Conservation (phyloP, 2,888 invertebrate species). For the Pycnomerus fuliginosus region DNA sequence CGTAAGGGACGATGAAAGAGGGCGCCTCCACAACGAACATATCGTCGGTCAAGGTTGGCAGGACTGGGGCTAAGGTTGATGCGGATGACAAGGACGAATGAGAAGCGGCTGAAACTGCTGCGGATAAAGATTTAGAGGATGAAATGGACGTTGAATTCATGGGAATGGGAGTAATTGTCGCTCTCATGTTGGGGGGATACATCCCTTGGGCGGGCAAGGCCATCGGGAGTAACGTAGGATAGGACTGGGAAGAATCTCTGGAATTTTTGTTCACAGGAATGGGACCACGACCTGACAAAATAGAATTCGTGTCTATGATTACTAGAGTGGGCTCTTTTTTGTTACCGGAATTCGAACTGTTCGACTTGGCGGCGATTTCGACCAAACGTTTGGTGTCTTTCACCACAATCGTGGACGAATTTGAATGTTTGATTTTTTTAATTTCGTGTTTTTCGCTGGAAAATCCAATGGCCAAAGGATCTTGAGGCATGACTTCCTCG, state of each 20-base stretch:
- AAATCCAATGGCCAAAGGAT: conserved; percentile 60
- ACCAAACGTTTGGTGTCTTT: conserved; percentile 71
- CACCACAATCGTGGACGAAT: conserved; percentile 56
- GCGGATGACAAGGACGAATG: not conserved
- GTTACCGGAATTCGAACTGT: conserved; percentile 49
- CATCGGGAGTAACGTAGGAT: conserved; percentile 54
- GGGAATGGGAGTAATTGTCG: conserved; percentile 59
- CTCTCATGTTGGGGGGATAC: conserved; percentile 63
- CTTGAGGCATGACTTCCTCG: conserved; percentile 63
- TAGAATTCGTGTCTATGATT: conserved; percentile 77
- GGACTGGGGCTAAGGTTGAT: conserved; percentile 57
- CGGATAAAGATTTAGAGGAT: conserved; percentile 31
- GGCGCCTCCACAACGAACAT: conserved; percentile 93
- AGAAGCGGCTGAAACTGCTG: conserved; percentile 37
- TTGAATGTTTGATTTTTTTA: conserved; percentile 9
- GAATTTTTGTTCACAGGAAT: conserved; percentile 50
- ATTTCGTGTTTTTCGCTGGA: conserved; percentile 32
- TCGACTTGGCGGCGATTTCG: conserved; percentile 66
- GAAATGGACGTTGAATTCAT: conserved; percentile 42
- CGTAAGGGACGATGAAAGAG: conserved; percentile 90
- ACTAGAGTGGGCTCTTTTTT: conserved; percentile 76
- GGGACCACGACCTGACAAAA: conserved; percentile 63
- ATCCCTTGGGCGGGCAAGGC: conserved; percentile 63
- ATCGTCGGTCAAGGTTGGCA: conserved; percentile 85
- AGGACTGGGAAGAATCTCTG: conserved; percentile 39